Base-by-base conservation (phyloP, 2,888 invertebrate species). In the Lasioglossum lativentre region DNA sequence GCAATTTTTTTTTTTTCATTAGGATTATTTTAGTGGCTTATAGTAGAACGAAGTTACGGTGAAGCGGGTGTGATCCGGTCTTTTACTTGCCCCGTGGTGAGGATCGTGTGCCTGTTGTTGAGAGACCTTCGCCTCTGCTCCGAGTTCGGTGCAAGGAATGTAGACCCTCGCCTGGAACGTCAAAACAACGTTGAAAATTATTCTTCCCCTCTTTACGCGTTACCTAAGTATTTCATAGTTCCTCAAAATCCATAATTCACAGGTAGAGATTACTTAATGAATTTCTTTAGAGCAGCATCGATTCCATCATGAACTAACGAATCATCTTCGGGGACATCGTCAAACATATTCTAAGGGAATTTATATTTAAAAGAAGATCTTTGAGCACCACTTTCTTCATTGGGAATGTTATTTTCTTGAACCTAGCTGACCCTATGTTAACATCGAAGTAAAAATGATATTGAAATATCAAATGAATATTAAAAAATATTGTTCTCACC, bases 51-150 rank as follows among this genome's bases (percentile, higher is more conserved):
- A 91, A 90, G 86, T 89, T 86, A 88, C 82, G 88, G 84, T 87
- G 90, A 86, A 91, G 88, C 87, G 78, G 81, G 84, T 83, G 80
- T 83, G 86, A 75, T 74, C 71, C 75, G 77, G n/a, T 70, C n/a
- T 40, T 88, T 94, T 92, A 96, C 94, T 96, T 96, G 93, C 95
- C 95, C 90, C 96, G 95, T 83, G 96, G 95, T 91, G 95, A 95
- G 87, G 95, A 94, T 92, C 96, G 95, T 89, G 96, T 96, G 91
- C 97, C 97, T 90, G 97, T 96, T 88, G 96, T 96, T 95, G 97
- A 97, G 93, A 98, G 96, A 93, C 97, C 97, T 94, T 98, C 98
- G 92, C 97, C 97, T 95, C 98, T 97, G 95, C 98, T 98, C 95
- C 97, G 96, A 91, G 98, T 97, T 95, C 98, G 96, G 95, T 97